These are phyloP conservation scores for Cetoscarus ocellatus DNA, from an alignment of 2,797 vertebrate species.

Conservation along the genomic window DNA sequence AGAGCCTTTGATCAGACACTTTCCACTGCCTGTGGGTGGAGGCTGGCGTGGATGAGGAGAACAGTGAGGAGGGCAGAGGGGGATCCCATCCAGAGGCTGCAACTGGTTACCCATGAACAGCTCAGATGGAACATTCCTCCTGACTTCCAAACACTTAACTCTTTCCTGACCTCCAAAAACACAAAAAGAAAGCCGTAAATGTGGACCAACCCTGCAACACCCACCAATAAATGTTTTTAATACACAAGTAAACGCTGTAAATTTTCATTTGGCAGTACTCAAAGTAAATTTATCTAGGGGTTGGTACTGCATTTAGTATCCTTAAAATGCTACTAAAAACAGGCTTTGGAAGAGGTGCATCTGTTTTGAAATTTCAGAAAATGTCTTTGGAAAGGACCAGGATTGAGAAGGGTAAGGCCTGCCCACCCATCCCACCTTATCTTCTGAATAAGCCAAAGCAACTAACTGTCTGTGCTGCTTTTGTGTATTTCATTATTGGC, in stretches of 20 bases:
- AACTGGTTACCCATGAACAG: constrained; percentile 58
- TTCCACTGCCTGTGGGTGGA: constrained; percentile 46
- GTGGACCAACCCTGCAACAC: neutral
- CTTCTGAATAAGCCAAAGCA: too few species aligned
- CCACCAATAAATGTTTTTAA: neutral
- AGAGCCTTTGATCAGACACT: constrained; percentile 47
- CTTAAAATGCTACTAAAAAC: too few species aligned
- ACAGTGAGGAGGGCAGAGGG: constrained; percentile 36
- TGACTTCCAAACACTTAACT: constrained; percentile 51
- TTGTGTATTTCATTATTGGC: too few species aligned
- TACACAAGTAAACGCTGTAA: neutral
- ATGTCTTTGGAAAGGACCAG: too few species aligned
- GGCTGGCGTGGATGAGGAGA: constrained; percentile 55
- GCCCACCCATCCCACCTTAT: too few species aligned
- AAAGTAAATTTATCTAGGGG: neutral
- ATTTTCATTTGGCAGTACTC: neutral
- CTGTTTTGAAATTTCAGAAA: too few species aligned
- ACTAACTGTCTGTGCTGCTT: too few species aligned
- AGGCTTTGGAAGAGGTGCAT: too few species aligned
- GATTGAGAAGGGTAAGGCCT: too few species aligned
- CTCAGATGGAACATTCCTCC: constrained; percentile 64
- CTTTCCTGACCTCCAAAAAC: constrained; percentile 34
- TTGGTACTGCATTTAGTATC: too few species aligned
- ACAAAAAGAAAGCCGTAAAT: neutral
- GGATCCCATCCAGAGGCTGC: constrained; percentile 55